A percentile compares a stretch with the other conserved stretches of the same genome.
Evolutionary conservation across 2,113 vertebrate species (phyloP).

Genomic region (Crotalus horridus): DNA sequence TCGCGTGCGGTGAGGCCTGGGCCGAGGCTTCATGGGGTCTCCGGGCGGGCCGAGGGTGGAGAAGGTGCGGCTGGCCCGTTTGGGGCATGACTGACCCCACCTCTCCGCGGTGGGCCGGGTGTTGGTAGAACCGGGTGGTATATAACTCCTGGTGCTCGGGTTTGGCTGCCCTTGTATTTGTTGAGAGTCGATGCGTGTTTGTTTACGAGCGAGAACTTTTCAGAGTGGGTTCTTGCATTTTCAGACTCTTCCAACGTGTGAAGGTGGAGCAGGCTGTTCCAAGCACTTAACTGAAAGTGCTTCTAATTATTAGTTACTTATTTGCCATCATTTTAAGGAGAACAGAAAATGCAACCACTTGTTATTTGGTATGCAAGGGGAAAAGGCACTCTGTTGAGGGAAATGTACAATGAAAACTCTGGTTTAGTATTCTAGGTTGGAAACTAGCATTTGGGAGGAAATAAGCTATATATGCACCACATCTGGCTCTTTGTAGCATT

Average conservation of each 20-base stretch:
- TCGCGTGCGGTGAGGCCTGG: conserved; percentile 85
- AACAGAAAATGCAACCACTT: neutral
- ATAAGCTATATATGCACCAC: neutral
- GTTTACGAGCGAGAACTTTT: neutral
- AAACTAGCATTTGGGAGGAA: neutral
- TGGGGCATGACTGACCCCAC: neutral
- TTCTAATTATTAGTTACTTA: neutral
- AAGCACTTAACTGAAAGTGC: neutral
- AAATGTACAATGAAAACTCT: neutral
- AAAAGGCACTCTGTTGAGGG: neutral
- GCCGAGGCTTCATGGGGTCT: neutral
- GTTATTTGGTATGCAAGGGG: neutral
- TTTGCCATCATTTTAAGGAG: neutral
- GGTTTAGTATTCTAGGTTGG: neutral
- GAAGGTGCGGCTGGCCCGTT: neutral
- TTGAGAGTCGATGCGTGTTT: neutral
- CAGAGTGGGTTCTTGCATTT: too few species aligned
- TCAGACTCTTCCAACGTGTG: neutral
- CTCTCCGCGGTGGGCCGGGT: neutral
- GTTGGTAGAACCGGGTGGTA: neutral
- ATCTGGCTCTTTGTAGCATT: neutral
- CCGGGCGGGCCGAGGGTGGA: neutral
- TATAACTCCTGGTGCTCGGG: too few species aligned
- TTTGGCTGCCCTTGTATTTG: neutral
- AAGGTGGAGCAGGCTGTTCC: neutral